Percentiles rank a stretch among this genome's conserved stretches.
Conservation (phyloP, 1,140 invertebrate species). For the Anastrepha ludens region DNA sequence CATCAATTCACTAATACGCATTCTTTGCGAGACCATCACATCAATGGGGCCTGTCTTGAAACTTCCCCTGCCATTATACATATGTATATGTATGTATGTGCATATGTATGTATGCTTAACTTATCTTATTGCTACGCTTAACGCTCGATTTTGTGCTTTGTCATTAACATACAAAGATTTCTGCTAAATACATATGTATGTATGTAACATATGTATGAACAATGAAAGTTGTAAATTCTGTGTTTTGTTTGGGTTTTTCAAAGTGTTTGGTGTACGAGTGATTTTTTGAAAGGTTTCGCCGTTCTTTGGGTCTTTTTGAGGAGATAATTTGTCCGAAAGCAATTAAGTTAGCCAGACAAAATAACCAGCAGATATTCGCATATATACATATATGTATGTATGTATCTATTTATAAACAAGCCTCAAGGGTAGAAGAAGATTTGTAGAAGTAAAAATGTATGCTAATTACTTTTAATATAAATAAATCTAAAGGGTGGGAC, state of each 20-base stretch:
- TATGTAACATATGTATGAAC: background rate
- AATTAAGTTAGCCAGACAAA: background rate
- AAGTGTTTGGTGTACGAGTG: background rate
- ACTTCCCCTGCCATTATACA: background rate
- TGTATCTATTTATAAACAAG: background rate
- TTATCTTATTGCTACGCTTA: too few species aligned
- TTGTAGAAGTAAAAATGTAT: background rate
- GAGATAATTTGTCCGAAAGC: background rate
- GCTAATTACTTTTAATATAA: too few species aligned
- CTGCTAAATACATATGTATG: background rate
- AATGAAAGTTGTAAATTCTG: background rate
- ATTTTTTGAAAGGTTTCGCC: background rate
- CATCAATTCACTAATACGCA: background rate
- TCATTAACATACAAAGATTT: background rate
- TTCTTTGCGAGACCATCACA: background rate
- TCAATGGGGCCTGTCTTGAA: background rate
- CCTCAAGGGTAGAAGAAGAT: background rate
- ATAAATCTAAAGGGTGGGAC: too few species aligned
- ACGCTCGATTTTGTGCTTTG: background rate
- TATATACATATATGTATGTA: background rate
- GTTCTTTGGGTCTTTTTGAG: background rate
- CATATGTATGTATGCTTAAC: too few species aligned
- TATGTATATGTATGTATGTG: too few species aligned
- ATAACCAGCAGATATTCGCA: background rate
- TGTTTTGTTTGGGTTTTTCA: slow-evolving; percentile 4